These are phyloP conservation scores for Holothuria leucospilota DNA, from an alignment of 53 echinoderm and acorn worm genomes.

Conservation along the genomic window DNA sequence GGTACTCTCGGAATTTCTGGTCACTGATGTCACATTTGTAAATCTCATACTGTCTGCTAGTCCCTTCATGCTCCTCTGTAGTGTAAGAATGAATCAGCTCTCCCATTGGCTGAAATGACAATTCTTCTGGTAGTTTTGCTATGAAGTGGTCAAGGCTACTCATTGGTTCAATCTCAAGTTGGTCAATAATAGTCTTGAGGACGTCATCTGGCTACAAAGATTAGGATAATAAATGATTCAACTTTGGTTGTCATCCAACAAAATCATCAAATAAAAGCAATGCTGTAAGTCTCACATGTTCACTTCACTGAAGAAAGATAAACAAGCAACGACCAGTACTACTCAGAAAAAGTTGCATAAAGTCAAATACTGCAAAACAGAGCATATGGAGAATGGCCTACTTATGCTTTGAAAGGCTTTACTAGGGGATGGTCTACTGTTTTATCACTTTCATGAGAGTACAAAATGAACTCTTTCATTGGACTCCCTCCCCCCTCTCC, in stretches of 20 bases:
- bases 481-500: too few species aligned
- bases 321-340: too few species aligned
- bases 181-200: slow-evolving; percentile 76
- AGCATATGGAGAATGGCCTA: too few species aligned
- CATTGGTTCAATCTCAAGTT: slow-evolving; percentile 77
- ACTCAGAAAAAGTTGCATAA: too few species aligned
- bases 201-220: slow-evolving; percentile 81
- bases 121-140: slow-evolving; percentile 67
- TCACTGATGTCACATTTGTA: slow-evolving; percentile 75
- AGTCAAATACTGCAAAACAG: too few species aligned
- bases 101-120: slow-evolving; percentile 73
- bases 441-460: too few species aligned
- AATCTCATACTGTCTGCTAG: slow-evolving; percentile 75
- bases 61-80: slow-evolving; percentile 43
- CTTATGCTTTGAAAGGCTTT: too few species aligned
- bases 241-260: background rate
- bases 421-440: too few species aligned
- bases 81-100: slow-evolving; percentile 82
- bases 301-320: background rate
- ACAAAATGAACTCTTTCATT: too few species aligned
- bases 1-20: slow-evolving; percentile 77
- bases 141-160: slow-evolving; percentile 85
- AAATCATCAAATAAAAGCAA: background rate
- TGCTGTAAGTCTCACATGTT: background rate
- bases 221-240: background rate